A percentile compares a stretch with the other conserved stretches of the same genome.
Conservation (phyloP, 2,888 invertebrate genomes). For the Lepidocyrtoides sp. region DNA sequence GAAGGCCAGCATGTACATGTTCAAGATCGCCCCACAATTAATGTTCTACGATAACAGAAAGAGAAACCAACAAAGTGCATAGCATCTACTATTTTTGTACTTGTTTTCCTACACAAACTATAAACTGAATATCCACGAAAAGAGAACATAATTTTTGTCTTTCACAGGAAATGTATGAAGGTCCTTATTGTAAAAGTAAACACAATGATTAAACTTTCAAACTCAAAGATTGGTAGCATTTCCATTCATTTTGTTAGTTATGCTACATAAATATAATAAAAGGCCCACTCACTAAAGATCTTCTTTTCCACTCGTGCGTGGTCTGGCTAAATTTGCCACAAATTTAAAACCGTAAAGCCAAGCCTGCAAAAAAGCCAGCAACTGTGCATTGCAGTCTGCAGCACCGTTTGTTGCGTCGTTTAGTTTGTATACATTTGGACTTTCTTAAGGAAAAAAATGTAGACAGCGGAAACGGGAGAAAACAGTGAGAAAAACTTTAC, state of each 20-base stretch:
- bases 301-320: constrained; percentile 5
- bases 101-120: not conserved
- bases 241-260: constrained; percentile 9
- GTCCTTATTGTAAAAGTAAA: not conserved
- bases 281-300: constrained; percentile 5
- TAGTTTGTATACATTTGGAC: not conserved
- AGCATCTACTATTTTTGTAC: not conserved
- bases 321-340: constrained; percentile 49
- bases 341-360: constrained; percentile 48
- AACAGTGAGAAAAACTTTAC: constrained; percentile 79
- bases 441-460: constrained; percentile 2
- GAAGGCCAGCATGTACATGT: constrained; percentile 84
- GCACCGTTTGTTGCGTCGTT: constrained; percentile 7
- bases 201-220: constrained; percentile 11
- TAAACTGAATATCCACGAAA: not conserved
- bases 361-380: not conserved
- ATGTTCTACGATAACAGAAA: constrained; percentile 75
- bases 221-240: not conserved
- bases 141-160: not conserved
- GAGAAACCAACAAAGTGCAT: not conserved
- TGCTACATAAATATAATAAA: constrained; percentile 43
- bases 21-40: constrained; percentile 83
- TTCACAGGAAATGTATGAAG: not conserved
- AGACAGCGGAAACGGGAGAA: constrained; percentile 16
- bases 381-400: not conserved